These are phyloP conservation scores for Daubentonia madagascariensis DNA, from an alignment of 2,113 vertebrate genomes.

Conservation along the genomic window DNA sequence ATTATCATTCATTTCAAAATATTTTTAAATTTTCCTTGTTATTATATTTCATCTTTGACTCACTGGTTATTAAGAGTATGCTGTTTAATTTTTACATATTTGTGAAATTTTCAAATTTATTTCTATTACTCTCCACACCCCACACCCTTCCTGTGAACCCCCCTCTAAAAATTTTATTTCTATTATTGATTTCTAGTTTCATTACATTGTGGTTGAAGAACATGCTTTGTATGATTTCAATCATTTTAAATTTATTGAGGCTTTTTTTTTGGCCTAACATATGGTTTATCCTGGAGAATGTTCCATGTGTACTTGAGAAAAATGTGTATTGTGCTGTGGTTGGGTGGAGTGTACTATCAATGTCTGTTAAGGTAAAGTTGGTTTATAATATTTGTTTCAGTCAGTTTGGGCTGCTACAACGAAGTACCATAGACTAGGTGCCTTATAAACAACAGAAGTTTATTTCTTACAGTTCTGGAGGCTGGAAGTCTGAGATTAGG, in stretches of 20 bases:
- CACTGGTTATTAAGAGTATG: background rate
- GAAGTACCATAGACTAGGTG: background rate
- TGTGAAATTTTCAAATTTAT: background rate
- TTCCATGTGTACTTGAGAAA: background rate
- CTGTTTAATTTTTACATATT: background rate
- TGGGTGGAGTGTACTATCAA: background rate
- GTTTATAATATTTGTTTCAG: background rate
- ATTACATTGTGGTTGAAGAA: too few relatives aligned
- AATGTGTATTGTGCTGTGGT: background rate
- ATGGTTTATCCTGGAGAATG: background rate
- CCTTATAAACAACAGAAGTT: background rate
- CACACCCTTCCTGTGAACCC: too few relatives aligned
- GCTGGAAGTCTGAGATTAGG: background rate
- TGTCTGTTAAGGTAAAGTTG: background rate
- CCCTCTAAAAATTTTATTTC: too few relatives aligned
- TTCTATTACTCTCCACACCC: background rate
- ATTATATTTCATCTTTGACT: background rate
- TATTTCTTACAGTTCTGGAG: background rate
- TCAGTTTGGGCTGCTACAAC: background rate
- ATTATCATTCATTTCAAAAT: background rate
- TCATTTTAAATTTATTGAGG: background rate
- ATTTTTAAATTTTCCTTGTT: background rate
- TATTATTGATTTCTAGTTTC: background rate
- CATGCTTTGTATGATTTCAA: background rate
- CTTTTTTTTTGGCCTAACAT: background rate